phyloP scores from a whole-genome alignment of 1,140 invertebrate genomes.

The Branchinecta lynchi region DNA sequence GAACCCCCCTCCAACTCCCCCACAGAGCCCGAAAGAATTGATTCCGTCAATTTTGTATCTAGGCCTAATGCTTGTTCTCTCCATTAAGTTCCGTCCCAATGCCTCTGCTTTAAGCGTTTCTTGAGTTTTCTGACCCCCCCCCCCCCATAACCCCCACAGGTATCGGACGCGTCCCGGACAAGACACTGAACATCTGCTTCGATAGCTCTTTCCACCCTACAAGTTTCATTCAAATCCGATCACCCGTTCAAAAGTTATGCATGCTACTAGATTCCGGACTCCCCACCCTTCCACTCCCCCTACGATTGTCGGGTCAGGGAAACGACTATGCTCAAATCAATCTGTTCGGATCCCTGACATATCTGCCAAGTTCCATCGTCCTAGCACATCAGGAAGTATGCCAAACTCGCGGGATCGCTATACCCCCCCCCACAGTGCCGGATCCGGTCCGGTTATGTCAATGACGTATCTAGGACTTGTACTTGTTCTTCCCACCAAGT shows the following conservation, averaged over 20 bases:
- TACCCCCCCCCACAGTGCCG: too few relatives aligned
- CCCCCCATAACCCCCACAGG: neutral
- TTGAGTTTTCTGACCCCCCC: neutral
- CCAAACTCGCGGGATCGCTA: too few relatives aligned
- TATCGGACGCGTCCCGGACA: neutral
- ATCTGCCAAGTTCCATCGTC: too few relatives aligned
- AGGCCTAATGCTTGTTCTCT: neutral
- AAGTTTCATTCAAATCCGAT: neutral
- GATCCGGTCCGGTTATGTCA: too few relatives aligned
- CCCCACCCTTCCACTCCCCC: too few relatives aligned
- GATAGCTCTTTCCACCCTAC: neutral
- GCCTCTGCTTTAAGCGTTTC: conserved; percentile 9
- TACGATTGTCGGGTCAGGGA: too few relatives aligned
- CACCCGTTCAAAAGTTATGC: neutral
- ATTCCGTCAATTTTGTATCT: conserved; percentile 4
- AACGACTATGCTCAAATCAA: too few relatives aligned
- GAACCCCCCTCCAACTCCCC: neutral
- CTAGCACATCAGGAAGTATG: too few relatives aligned
- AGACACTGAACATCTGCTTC: neutral
- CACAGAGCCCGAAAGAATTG: neutral
- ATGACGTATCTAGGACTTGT: too few relatives aligned
- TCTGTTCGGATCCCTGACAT: too few relatives aligned
- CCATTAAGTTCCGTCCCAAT: conserved; percentile 4
- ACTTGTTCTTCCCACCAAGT: too few relatives aligned
- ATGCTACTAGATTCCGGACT: too few relatives aligned